Conservation (phyloP, 1,140 invertebrate genomes). For the Eufriesea mexicana region DNA sequence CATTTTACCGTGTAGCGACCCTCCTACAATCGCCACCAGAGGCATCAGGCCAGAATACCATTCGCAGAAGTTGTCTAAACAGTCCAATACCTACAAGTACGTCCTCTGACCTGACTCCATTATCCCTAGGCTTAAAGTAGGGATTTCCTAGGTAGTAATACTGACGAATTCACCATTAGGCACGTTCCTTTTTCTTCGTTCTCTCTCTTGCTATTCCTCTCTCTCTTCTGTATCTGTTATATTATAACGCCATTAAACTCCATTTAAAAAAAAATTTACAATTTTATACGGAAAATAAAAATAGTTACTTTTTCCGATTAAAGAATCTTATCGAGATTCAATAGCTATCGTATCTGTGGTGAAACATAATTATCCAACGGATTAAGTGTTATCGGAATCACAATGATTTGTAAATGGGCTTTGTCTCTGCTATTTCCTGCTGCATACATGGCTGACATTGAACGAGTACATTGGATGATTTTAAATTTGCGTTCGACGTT, state of each 20-base stretch:
- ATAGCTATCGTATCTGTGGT: neutral
- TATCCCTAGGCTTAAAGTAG: neutral
- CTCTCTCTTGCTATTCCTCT: neutral
- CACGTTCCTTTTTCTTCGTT: neutral
- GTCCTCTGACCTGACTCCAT: neutral
- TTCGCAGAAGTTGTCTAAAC: neutral
- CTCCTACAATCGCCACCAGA: neutral
- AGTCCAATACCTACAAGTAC: neutral
- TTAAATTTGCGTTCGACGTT: neutral
- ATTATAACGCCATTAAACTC: too few species aligned
- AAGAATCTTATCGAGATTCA: neutral
- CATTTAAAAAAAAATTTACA: neutral
- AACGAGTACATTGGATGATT: neutral
- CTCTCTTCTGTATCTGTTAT: neutral
- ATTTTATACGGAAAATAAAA: neutral
- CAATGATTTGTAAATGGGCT: neutral
- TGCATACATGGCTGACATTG: neutral
- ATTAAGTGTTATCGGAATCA: conserved; percentile 1
- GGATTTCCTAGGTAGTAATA: neutral
- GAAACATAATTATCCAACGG: conserved; percentile 17
- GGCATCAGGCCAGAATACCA: neutral
- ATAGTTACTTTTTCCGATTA: neutral
- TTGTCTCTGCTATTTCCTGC: neutral
- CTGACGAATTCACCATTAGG: neutral
- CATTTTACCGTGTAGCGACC: too few species aligned